phyloP scores from a whole-genome alignment of 2,113 vertebrate species.

The Acrocephalus arundinaceus region DNA sequence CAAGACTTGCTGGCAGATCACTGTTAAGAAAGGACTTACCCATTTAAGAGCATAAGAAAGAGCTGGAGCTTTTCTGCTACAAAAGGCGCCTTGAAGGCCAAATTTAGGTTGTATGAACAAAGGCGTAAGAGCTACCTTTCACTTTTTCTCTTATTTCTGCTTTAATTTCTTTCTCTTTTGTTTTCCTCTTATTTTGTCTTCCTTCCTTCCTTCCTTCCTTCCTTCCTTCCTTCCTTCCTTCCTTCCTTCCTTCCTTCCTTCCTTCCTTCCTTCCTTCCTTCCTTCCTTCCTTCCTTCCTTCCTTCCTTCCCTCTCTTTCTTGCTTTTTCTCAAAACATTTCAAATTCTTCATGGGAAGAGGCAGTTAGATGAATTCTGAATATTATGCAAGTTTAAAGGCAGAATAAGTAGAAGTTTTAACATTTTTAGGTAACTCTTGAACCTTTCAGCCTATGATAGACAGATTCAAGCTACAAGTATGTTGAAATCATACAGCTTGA shows the following conservation, averaged over 20 bases:
- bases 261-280: too few relatives aligned
- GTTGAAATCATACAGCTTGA: neutral
- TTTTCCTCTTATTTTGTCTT: neutral
- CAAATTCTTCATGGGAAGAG: neutral
- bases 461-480: neutral
- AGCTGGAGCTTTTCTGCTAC: neutral
- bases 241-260: too few relatives aligned
- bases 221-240: neutral
- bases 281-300: neutral
- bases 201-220: neutral
- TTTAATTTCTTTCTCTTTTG: neutral
- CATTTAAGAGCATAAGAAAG: neutral
- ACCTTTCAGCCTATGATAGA: neutral
- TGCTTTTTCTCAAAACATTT: neutral
- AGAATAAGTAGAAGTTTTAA: neutral
- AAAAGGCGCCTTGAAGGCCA: neutral
- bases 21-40: neutral
- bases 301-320: too few relatives aligned
- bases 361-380: neutral
- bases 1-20: neutral
- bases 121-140: accelerated
- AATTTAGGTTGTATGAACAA: neutral
- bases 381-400: neutral
- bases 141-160: neutral
- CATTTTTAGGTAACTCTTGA: neutral